Conservation (phyloP, 2,113 vertebrate genomes). For the Progne subis region DNA sequence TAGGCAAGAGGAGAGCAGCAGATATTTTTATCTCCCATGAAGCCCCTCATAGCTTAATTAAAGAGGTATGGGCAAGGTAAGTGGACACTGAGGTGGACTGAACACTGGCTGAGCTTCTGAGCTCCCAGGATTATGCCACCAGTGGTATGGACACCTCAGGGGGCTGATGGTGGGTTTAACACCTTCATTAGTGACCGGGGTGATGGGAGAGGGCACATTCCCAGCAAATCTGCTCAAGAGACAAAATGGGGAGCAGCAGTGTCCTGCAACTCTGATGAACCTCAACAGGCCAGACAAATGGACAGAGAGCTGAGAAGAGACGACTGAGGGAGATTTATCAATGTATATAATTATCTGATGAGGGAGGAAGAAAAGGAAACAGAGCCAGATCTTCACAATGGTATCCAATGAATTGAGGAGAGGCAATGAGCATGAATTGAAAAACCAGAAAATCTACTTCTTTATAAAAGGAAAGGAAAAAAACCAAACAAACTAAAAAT, state of each 20-base stretch:
- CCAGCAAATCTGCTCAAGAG: not conserved
- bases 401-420: not conserved
- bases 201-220: not conserved
- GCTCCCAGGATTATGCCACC: not conserved
- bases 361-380: not conserved
- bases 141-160: not conserved
- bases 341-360: not conserved
- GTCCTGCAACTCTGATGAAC: not conserved
- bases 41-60: not conserved
- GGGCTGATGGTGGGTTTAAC: accelerated
- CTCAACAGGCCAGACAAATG: not conserved
- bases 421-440: not conserved
- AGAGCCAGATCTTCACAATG: not conserved
- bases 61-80: not conserved
- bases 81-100: not conserved
- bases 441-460: not conserved
- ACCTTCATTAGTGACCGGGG: not conserved
- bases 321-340: not conserved
- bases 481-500: not conserved
- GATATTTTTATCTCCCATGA: not conserved
- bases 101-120: not conserved
- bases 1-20: not conserved
- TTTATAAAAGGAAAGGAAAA: not conserved
- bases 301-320: not conserved
- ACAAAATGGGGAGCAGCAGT: not conserved